A percentile compares a stretch with the other conserved stretches of the same genome.
phyloP scores from a whole-genome alignment of 1,140 invertebrate genomes.

The Pygmarrhopalites habei region DNA sequence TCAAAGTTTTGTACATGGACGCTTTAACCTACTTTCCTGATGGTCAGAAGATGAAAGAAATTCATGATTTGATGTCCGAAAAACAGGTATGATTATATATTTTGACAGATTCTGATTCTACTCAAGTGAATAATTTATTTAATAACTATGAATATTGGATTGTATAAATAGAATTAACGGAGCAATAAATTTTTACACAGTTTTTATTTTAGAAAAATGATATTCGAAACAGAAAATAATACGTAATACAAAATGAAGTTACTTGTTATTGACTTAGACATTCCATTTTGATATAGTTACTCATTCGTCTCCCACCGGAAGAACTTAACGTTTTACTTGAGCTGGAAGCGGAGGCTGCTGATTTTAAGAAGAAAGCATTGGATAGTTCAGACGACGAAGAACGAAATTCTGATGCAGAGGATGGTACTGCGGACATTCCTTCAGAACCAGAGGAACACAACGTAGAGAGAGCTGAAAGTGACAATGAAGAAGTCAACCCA shows the following conservation, averaged over 20 bases:
- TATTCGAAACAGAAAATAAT: too few species aligned
- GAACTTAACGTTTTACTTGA: slow-evolving; percentile 34
- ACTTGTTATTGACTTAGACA: too few species aligned
- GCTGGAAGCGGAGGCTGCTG: slow-evolving; percentile 14
- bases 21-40: slow-evolving; percentile 34
- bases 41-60: slow-evolving; percentile 32
- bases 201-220: too few species aligned
- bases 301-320: slow-evolving; percentile 27
- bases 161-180: too few species aligned
- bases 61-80: slow-evolving; percentile 28
- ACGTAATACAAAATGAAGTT: too few species aligned
- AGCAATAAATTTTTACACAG: too few species aligned
- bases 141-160: too few species aligned
- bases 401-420: neutral
- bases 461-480: neutral
- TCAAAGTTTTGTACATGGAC: slow-evolving; percentile 33
- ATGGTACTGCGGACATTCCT: neutral
- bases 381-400: neutral
- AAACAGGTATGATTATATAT: too few species aligned
- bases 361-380: neutral
- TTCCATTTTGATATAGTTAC: too few species aligned
- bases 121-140: neutral
- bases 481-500: neutral
- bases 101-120: too few species aligned
- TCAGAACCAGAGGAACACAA: neutral